These are phyloP conservation scores for Belonocnema kinseyi DNA, from an alignment of 1,140 invertebrate species.

Conservation along the genomic window DNA sequence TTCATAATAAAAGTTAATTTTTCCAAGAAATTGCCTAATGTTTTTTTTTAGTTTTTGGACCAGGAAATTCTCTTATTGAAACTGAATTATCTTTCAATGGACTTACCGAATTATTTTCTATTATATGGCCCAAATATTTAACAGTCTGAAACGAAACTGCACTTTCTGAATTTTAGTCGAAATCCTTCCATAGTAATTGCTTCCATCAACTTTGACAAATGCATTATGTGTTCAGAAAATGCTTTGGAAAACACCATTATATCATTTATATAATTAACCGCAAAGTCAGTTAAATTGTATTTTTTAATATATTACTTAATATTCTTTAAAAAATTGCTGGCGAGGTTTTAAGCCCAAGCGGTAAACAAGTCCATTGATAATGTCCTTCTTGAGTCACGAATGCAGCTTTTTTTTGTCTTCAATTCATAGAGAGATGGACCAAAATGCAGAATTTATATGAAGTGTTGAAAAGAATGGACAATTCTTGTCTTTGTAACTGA, in stretches of 20 bases:
- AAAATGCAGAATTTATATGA: conserved; percentile 69
- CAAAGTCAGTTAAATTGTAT: conserved; percentile 52
- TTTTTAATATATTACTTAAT: conserved; percentile 57
- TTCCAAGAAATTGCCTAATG: conserved; percentile 33
- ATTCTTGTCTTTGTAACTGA: conserved; percentile 47
- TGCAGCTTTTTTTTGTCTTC: conserved; percentile 62
- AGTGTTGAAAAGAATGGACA: conserved; percentile 63
- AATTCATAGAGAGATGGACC: conserved; percentile 63
- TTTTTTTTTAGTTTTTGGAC: conserved; percentile 28
- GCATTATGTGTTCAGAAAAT: conserved; percentile 55
- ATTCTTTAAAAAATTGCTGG: conserved; percentile 47
- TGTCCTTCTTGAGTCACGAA: conserved; percentile 57
- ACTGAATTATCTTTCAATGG: conserved; percentile 50
- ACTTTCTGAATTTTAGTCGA: conserved; percentile 36
- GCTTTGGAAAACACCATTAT: conserved; percentile 63
- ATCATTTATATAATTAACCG: conserved; percentile 60
- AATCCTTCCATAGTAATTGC: conserved; percentile 26
- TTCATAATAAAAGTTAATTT: conserved; percentile 31
- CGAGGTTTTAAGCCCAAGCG: conserved; percentile 59
- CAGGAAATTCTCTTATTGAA: conserved; percentile 41
- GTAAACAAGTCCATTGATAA: conserved; percentile 56
- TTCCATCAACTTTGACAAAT: conserved; percentile 32
- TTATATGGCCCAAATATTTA: conserved; percentile 37
- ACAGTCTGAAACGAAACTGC: conserved; percentile 32
- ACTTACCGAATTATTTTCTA: conserved; percentile 31